phyloP scores from a whole-genome alignment of 1,140 invertebrate genomes.

The Microplitis mediator region DNA sequence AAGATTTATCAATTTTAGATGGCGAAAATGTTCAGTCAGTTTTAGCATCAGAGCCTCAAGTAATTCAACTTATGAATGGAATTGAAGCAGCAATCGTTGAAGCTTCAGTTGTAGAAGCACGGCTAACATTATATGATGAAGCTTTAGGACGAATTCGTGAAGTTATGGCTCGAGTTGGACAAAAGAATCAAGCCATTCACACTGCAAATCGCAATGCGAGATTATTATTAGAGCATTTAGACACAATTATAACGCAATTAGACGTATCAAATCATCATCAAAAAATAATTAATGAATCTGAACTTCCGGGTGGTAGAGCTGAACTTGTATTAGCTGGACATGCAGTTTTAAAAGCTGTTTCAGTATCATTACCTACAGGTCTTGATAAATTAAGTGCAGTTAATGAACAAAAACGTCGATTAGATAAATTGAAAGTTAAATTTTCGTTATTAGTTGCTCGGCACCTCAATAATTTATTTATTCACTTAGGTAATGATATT shows the following conservation, averaged over 20 bases:
- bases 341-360: constrained; percentile 79
- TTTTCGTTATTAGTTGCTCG: constrained; percentile 83
- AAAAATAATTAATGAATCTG: constrained; percentile 74
- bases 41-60: constrained; percentile 81
- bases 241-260: constrained; percentile 71
- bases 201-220: constrained; percentile 85
- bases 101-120: constrained; percentile 76
- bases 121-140: constrained; percentile 79
- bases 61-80: constrained; percentile 83
- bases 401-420: constrained; percentile 84
- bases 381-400: constrained; percentile 76
- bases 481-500: constrained; percentile 81
- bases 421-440: constrained; percentile 83
- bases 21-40: constrained; percentile 87
- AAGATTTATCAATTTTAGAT: constrained; percentile 83
- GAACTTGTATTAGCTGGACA: constrained; percentile 81
- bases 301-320: constrained; percentile 73
- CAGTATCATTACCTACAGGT: constrained; percentile 51
- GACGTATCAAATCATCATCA: constrained; percentile 76
- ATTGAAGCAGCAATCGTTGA: constrained; percentile 81
- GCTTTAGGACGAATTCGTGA: constrained; percentile 81
- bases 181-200: constrained; percentile 89
- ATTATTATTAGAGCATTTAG: constrained; percentile 77
- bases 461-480: constrained; percentile 92
- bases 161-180: constrained; percentile 88